Conservation (phyloP, 2,113 vertebrate species). For the Cyanoramphus novaezelandiae region DNA sequence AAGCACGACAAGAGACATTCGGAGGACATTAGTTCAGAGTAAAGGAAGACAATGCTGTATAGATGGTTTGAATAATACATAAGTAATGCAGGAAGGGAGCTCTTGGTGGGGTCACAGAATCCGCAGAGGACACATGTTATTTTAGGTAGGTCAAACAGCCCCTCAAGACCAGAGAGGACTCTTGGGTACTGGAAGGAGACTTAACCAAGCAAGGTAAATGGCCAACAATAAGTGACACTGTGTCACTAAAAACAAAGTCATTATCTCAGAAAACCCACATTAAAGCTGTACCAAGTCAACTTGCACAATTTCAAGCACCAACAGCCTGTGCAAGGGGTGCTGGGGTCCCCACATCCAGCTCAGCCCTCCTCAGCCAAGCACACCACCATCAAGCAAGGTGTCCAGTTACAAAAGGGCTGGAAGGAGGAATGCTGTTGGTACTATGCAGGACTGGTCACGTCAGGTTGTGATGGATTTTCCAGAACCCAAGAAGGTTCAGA, state of each 20-base stretch:
- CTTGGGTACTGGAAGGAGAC: background rate
- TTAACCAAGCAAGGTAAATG: background rate
- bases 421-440: background rate
- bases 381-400: background rate
- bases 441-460: background rate
- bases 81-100: background rate
- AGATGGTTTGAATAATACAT: constrained; percentile 10
- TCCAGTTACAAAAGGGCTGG: background rate
- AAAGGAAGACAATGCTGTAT: background rate
- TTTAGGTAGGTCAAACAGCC: background rate
- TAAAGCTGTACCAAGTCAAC: background rate
- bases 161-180: background rate
- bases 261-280: background rate
- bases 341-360: background rate
- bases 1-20: background rate
- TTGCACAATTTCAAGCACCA: background rate
- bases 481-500: background rate
- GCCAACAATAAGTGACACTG: background rate
- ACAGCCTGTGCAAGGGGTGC: background rate
- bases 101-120: background rate
- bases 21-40: background rate
- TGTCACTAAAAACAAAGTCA: background rate
- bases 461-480: background rate
- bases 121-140: background rate
- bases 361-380: background rate